phyloP scores from a whole-genome alignment of 2,797 vertebrate genomes.

The Paguma larvata region DNA sequence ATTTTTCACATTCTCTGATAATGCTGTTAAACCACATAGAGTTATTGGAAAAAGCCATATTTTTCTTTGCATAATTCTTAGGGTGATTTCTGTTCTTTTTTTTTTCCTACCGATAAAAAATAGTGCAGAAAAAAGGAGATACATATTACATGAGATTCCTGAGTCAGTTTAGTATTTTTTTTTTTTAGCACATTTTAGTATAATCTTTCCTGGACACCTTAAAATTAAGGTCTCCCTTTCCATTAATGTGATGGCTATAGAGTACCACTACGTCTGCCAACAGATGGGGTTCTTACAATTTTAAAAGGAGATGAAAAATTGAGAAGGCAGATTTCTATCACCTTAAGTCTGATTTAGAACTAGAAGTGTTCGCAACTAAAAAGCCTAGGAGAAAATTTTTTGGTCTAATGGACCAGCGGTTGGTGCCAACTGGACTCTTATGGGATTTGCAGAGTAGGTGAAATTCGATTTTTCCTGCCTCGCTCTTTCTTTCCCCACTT shows the following conservation, averaged over 20 bases:
- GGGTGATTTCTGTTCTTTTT: slow-evolving; percentile 58
- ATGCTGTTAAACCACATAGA: slow-evolving; percentile 52
- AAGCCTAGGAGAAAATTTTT: background rate
- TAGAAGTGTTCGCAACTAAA: slow-evolving; percentile 5
- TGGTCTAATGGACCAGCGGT: background rate
- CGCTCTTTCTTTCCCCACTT: background rate
- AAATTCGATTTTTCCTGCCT: background rate
- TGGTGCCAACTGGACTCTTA: background rate
- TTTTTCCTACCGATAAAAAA: background rate
- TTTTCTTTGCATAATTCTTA: slow-evolving; percentile 70
- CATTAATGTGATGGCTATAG: slow-evolving; percentile 36
- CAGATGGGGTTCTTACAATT: slow-evolving; percentile 46
- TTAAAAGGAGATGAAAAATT: slow-evolving; percentile 53
- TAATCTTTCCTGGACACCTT: slow-evolving; percentile 62
- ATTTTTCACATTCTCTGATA: slow-evolving; percentile 14
- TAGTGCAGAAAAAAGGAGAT: slow-evolving; percentile 65
- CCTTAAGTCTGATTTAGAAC: slow-evolving; percentile 48
- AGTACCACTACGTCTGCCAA: slow-evolving; percentile 38
- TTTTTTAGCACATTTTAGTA: slow-evolving; percentile 16
- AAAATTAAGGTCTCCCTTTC: slow-evolving; percentile 66
- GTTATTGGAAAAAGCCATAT: slow-evolving; percentile 19
- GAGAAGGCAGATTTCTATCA: slow-evolving; percentile 42
- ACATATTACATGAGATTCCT: slow-evolving; percentile 65
- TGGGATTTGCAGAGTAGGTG: slow-evolving; percentile 16
- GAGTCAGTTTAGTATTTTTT: slow-evolving; percentile 58